Evolutionary conservation across 2,113 vertebrate species (phyloP), one percentile per base, ranked within the genome.

Genomic region (Crotalus horridus): DNA sequence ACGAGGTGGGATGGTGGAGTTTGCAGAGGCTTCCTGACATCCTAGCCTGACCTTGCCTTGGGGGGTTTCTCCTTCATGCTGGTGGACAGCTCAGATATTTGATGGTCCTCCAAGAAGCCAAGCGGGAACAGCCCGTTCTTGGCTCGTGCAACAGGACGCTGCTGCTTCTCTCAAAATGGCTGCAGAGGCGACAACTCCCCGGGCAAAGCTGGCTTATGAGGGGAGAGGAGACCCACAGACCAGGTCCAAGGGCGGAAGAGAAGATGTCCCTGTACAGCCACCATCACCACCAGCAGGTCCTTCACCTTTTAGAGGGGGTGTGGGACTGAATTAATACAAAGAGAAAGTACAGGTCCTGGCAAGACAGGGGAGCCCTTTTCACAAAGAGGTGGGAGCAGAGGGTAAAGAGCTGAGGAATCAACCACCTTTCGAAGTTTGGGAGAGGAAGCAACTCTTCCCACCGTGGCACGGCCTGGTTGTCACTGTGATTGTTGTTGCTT

Each of bases 161-260:
- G 53, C 88, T 33, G 21, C 24, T n/a, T 26, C 24, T 20, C 33
- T 89, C 92, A 86, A 93, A 90, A 93, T 93, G 92, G 88, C 89
- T 87, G 89, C 88, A 64, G 39, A 64, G 86, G 13, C 1, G 1
- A 1, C 74, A 61, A 21, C 11, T 21, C 29, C 69, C 69, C 21
- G 12, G 15, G 6, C 51, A 9, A 4, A 29, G 8, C 33, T 85
- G 13, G 17, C 7, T 33, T 10, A 1, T 0, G 3, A 29, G 0
- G 29, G 26, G 4, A 4, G 58, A 21, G 46, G 88, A 87, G 56
- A 17, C n/a, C 64, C 43, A 26, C 10, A 51, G 85, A 7, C 26
- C 55, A 23, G 1, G 88, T 55, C 6, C n/a, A 21, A 29, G 8
- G 21, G 23, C 6, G 5, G 29, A 33, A 64, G 54, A 13, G 69